Conservation (phyloP, 2,113 vertebrate genomes). For the Agelaius tricolor region DNA sequence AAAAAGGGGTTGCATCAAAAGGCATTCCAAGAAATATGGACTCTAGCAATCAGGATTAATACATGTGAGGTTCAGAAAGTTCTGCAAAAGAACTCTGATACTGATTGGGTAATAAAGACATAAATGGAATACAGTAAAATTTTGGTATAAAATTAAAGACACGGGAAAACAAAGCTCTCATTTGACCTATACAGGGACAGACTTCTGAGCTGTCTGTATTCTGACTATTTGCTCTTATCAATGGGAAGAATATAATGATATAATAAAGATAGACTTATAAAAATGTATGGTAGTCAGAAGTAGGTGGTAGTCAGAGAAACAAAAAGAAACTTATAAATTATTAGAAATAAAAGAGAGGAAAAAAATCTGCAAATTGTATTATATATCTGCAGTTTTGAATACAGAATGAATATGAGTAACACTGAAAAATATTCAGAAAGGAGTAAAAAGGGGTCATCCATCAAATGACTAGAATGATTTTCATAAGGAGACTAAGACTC, state of each 20-base stretch:
- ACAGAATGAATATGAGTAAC: background rate
- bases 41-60: background rate
- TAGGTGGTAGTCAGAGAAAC: background rate
- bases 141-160: background rate
- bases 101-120: background rate
- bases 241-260: background rate
- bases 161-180: background rate
- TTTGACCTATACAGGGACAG: background rate
- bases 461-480: background rate
- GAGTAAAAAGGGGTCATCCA: background rate
- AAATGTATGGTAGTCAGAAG: background rate
- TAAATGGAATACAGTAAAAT: background rate
- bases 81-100: background rate
- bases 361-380: fast-evolving
- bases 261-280: background rate
- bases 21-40: background rate
- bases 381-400: background rate
- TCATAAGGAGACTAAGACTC: background rate
- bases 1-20: background rate
- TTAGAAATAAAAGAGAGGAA: background rate
- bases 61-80: background rate
- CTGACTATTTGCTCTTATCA: background rate
- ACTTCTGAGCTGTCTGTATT: background rate
- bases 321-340: background rate
- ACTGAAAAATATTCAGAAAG: background rate